Percentiles rank a stretch among this genome's conserved stretches.
Evolutionary conservation across 2,113 vertebrate genomes (phyloP).

Genomic region (Coturnix japonica): DNA sequence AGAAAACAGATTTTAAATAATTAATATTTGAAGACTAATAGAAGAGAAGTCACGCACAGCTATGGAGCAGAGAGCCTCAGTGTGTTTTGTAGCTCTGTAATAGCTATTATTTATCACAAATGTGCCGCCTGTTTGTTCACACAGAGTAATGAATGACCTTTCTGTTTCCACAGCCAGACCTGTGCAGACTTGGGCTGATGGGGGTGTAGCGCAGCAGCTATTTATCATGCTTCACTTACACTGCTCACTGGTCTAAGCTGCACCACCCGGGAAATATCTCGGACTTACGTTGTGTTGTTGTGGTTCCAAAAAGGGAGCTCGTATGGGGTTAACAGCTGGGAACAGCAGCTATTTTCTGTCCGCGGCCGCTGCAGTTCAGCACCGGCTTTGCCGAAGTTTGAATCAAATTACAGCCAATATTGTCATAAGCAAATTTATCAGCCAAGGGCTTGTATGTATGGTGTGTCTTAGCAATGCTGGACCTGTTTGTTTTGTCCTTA

Average conservation of each 20-base stretch:
- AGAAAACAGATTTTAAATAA: constrained; percentile 41
- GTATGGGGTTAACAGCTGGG: constrained; percentile 49
- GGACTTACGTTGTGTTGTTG: constrained; percentile 17
- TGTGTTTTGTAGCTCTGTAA: constrained; percentile 75
- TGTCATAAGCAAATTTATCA: constrained; percentile 53
- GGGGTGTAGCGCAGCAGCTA: constrained; percentile 56
- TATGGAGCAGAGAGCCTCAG: constrained; percentile 68
- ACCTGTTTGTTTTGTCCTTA: constrained; percentile 9
- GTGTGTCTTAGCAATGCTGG: constrained; percentile 11
- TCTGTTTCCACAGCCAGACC: constrained; percentile 78
- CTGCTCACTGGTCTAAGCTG: constrained; percentile 49
- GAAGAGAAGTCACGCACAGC: constrained; percentile 47
- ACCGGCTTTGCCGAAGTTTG: constrained; percentile 46
- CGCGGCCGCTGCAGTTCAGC: not conserved
- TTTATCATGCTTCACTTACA: constrained; percentile 84
- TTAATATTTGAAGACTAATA: constrained; percentile 44
- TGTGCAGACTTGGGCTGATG: constrained; percentile 55
- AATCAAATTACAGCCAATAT: constrained; percentile 42
- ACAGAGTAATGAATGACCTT: constrained; percentile 84
- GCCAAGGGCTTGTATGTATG: constrained; percentile 39
- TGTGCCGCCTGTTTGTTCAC: constrained; percentile 76
- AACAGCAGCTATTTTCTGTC: constrained; percentile 26
- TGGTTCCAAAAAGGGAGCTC: constrained; percentile 31
- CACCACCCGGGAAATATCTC: constrained; percentile 50
- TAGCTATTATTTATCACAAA: constrained; percentile 84